Base-by-base conservation (phyloP, 2,797 vertebrate genomes). In the Coregonus ussuriensis region DNA sequence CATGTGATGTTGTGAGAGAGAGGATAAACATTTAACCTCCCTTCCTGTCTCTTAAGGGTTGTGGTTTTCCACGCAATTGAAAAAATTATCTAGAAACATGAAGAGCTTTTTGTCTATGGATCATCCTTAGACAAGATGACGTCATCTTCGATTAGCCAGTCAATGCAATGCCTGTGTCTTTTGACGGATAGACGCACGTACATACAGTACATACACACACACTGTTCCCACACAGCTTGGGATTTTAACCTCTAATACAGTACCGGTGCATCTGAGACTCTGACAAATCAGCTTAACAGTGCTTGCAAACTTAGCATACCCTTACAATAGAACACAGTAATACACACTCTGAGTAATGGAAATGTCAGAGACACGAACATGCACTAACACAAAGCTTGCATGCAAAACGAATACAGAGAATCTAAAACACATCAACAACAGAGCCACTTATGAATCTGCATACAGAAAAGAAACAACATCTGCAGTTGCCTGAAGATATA, bases 401-500 rank as follows among this genome's bases (percentile, higher is more conserved):
- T 98, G 97, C 95, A 59, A 93, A 94, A 94, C 92, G 93, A 94
- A 96, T 93, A 92, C 91, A 79, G 70, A 82, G 89, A 93, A 92
- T 76, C n/a, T 67, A 84, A 80, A 74, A 79, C 74, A 89, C 91
- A 92, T 25, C 59, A 63, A 25, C 92, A 93, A 94, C 91, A 91
- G 81, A 90, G 91, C 92, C 93, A 93, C 94, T 93, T 88, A 94
- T 92, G 93, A 92, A 95, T 92, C 93, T 94, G 94, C 95, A 94
- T 94, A 77, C 52, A 86, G 83, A 87, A 83, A 86, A 82, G 83
- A 88, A 84, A 87, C 79, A 93, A 86, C 79, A 93, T 95, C 95
- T 95, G 90, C 92, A 91, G 90, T 94, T 95, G 95, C 94, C 95
- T 95, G 93, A 89, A 92, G 93, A 95, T 94, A 94, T 91, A 78